These are phyloP conservation scores for Limnodromus scolopaceus DNA, from an alignment of 2,797 vertebrate species.

Conservation along the genomic window DNA sequence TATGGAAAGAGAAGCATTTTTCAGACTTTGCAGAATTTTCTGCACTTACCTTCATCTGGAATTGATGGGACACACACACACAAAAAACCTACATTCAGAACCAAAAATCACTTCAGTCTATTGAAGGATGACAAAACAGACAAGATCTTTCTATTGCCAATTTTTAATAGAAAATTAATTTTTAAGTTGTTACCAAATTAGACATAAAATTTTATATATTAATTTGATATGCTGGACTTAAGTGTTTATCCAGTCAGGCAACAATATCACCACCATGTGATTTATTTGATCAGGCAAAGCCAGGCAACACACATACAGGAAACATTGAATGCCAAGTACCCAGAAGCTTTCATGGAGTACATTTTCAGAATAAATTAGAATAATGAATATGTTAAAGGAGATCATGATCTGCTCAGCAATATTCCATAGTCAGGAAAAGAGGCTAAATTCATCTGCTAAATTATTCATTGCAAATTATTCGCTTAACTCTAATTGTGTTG, in stretches of 20 bases:
- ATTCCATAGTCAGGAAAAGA: constrained; percentile 17
- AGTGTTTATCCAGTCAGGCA: neutral
- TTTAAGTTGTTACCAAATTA: neutral
- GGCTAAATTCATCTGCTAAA: constrained; percentile 21
- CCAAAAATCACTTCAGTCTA: neutral
- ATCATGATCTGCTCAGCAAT: neutral
- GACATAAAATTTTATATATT: neutral
- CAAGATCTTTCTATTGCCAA: neutral
- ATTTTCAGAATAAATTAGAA: constrained; percentile 54
- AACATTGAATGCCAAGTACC: neutral
- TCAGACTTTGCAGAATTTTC: neutral
- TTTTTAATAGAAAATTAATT: neutral
- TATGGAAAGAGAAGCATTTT: neutral
- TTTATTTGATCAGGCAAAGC: neutral
- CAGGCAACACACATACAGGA: neutral
- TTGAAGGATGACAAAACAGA: neutral
- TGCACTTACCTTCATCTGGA: neutral
- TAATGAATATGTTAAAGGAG: constrained; percentile 42
- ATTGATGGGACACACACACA: neutral
- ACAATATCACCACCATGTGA: neutral
- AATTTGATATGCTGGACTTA: neutral
- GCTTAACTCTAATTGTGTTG: constrained; percentile 9
- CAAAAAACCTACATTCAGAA: neutral
- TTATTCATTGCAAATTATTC: constrained; percentile 49
- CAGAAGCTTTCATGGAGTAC: neutral